Evolutionary conservation across 2,113 vertebrate species (phyloP).

Genomic region (Aleadryas rufinucha): DNA sequence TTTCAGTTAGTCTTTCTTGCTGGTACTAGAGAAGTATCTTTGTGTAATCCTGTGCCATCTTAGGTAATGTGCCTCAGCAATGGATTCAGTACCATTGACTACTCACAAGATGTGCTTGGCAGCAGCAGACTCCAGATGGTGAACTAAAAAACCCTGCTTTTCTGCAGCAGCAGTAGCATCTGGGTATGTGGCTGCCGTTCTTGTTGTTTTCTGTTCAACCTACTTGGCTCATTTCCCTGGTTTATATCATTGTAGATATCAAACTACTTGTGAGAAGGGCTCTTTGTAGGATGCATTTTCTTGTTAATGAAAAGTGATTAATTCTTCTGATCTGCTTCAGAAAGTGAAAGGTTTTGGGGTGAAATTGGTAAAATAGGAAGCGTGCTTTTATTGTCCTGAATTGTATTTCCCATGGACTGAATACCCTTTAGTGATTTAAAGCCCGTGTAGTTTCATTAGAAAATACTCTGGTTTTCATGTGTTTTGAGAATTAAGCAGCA

Average conservation of each 20-base stretch:
- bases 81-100: not conserved
- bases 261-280: not conserved
- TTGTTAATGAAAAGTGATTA: not conserved
- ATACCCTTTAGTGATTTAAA: not conserved
- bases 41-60: not conserved
- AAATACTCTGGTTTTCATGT: not conserved
- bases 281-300: not conserved
- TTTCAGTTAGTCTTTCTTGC: not conserved
- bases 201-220: conserved; percentile 4
- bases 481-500: not conserved
- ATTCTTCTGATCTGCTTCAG: not conserved
- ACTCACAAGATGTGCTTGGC: conserved; percentile 33
- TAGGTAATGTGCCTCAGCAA: not conserved
- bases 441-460: not conserved
- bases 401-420: not conserved
- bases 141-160: not conserved
- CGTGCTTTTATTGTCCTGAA: not conserved
- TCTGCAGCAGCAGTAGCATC: conserved; percentile 19
- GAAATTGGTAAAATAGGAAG: not conserved
- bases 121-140: conserved; percentile 43
- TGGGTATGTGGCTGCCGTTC: conserved; percentile 15
- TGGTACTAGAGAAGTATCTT: not conserved
- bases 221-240: not conserved
- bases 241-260: not conserved
- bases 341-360: not conserved